phyloP scores from a whole-genome alignment of 2,797 vertebrate genomes.

The Gymnocypris eckloni region DNA sequence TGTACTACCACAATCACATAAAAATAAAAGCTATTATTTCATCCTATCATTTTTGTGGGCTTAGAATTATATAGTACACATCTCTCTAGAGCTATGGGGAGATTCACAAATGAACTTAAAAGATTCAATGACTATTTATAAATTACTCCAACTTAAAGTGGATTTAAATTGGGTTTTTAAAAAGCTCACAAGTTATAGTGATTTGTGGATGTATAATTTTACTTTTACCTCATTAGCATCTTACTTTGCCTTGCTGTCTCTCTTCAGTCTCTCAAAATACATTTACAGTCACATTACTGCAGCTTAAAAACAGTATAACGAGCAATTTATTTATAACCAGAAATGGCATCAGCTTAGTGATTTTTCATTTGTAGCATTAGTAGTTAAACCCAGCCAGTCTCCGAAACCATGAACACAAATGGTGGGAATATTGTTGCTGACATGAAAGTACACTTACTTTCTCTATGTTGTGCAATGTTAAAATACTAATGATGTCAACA shows the following conservation, averaged over 20 bases:
- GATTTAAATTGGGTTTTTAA: not conserved
- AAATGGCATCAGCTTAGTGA: not conserved
- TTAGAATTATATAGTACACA: not conserved
- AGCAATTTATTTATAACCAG: not conserved
- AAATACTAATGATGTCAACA: slow-evolving; percentile 17
- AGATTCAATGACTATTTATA: not conserved
- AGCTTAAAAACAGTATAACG: not conserved
- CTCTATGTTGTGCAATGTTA: not conserved
- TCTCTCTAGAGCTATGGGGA: not conserved
- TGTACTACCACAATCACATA: not conserved
- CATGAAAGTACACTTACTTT: slow-evolving; percentile 8
- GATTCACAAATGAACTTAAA: slow-evolving; percentile 2
- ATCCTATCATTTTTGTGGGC: not conserved
- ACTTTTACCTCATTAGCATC: slow-evolving; percentile 8
- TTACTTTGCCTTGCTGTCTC: not conserved
- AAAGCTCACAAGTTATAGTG: not conserved
- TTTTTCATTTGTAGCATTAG: slow-evolving; percentile 2
- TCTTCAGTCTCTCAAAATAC: not conserved
- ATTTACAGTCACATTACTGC: slow-evolving; percentile 1
- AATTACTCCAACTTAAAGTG: slow-evolving; percentile 2
- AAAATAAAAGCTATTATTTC: not conserved
- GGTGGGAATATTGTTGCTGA: slow-evolving; percentile 15
- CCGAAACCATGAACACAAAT: slow-evolving; percentile 3
- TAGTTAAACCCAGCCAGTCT: not conserved
- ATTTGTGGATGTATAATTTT: not conserved